Evolutionary conservation across 1,140 invertebrate genomes (phyloP).

Genomic region (Lutraria rhynchaena): DNA sequence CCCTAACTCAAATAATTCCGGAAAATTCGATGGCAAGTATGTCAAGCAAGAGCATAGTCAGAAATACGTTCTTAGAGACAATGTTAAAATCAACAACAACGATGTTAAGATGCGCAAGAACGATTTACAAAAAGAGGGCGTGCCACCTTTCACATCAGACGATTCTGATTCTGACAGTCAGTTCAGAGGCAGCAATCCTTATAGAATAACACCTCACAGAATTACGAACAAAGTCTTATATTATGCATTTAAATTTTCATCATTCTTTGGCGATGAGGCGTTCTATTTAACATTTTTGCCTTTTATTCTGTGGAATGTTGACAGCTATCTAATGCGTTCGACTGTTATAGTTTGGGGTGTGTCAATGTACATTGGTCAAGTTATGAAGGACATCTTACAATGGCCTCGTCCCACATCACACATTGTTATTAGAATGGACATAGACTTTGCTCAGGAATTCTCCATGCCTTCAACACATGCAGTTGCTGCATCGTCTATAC

Average conservation of each 20-base stretch:
- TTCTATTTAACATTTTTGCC: slow-evolving; percentile 91
- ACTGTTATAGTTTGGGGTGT: slow-evolving; percentile 92
- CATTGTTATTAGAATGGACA: slow-evolving; percentile 91
- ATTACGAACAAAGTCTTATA: slow-evolving; percentile 93
- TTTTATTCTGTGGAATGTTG: slow-evolving; percentile 96
- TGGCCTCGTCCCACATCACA: slow-evolving; percentile 90
- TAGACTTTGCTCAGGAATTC: slow-evolving; percentile 93
- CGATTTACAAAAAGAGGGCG: slow-evolving; percentile 50
- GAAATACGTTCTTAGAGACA: slow-evolving; percentile 35
- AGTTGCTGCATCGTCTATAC: slow-evolving; percentile 93
- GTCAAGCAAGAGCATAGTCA: slow-evolving; percentile 34
- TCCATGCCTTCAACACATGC: slow-evolving; percentile 97
- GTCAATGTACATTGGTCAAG: slow-evolving; percentile 89
- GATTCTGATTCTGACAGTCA: slow-evolving; percentile 54
- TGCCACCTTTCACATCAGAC: slow-evolving; percentile 50
- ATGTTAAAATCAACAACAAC: slow-evolving; percentile 33
- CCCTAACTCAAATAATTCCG: neutral
- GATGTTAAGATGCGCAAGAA: neutral
- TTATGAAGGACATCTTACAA: slow-evolving; percentile 91
- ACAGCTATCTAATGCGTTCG: slow-evolving; percentile 80
- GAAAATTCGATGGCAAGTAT: slow-evolving; percentile 15
- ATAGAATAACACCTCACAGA: slow-evolving; percentile 61
- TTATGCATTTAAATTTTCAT: slow-evolving; percentile 92
- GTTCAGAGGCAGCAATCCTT: neutral
- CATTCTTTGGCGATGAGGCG: slow-evolving; percentile 92